Evolutionary conservation across 2,113 vertebrate genomes (phyloP).

Genomic region (Monarcha castaneiventris): DNA sequence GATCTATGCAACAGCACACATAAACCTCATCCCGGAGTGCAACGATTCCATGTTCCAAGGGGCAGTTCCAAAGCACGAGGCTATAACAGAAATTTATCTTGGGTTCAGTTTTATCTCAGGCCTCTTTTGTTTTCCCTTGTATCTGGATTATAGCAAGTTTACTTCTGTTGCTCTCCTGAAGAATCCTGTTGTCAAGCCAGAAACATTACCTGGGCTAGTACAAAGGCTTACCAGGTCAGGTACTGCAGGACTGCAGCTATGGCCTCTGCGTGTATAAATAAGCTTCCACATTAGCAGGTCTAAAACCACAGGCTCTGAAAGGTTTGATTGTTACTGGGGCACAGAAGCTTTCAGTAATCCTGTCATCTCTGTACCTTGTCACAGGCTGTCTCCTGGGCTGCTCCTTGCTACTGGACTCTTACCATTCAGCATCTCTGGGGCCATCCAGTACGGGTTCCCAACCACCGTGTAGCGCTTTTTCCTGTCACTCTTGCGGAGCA

Average conservation of each 20-base stretch:
- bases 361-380: not conserved
- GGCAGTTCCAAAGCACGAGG: not conserved
- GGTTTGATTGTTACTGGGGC: not conserved
- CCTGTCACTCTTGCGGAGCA: constrained; percentile 85
- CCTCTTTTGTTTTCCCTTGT: not conserved
- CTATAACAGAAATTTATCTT: not conserved
- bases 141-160: not conserved
- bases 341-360: not conserved
- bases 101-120: not conserved
- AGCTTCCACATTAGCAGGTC: not conserved
- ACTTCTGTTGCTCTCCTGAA: not conserved
- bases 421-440: constrained; percentile 98
- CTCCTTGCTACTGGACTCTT: constrained; percentile 11
- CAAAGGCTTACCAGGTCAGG: not conserved
- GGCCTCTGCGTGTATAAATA: not conserved
- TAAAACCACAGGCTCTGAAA: not conserved
- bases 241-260: not conserved
- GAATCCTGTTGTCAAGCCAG: not conserved
- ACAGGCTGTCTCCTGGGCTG: not conserved
- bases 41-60: not conserved
- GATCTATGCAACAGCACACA: not conserved
- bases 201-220: not conserved
- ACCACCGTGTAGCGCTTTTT: constrained; percentile 97
- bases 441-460: constrained; percentile 99
- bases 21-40: not conserved